Base-by-base conservation (phyloP, 2,113 vertebrate genomes). In the Heterocephalus glaber region DNA sequence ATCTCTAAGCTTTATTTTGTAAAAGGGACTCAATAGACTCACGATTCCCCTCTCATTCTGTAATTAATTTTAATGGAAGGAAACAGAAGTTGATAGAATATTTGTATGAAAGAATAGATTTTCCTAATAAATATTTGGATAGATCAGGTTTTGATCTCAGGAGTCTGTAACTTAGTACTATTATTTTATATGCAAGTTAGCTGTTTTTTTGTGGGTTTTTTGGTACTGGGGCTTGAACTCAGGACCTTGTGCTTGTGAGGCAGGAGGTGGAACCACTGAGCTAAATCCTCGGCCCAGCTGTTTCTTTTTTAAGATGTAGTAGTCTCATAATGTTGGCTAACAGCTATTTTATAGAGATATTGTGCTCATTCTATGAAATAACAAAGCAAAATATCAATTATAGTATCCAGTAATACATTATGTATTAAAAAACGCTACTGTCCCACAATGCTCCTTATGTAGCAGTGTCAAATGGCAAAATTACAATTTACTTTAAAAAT, bases 331-430 rank as follows among this genome's bases (percentile, higher is more conserved):
- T 63, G 56, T n/a, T 63, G 10, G 7, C 30, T 77, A 77, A 47
- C 3, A 82, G 28, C 8, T 77, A 77, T 56, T n/a, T 41, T 35
- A 60, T 85, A 58, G 28, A 12, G 28, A 2, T 56, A 28, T 28
- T 90, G 1, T 85, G 17, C 19, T 95, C 35, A 84, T 65, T 96
- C 92, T 84, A 54, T 90, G 28, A 90, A 72, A 90, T 85, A 86
- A 52, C 26, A 20, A 19, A 1, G 22, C 35, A 85, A 95, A 95
- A 79, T 88, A 30, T 24, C 38, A 80, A 17, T 44, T 74, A 52
- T 81, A 85, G 52, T 68, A 9, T 26, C 9, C 58, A 17, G 16
- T 54, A 77, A 38, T 84, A 12, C 63, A 79, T 52, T 90, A 58
- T 65, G 12, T 65, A 74, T 44, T 93, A 0, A 83, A 54, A 86